Conservation (phyloP, 2,113 vertebrate species). For the Upupa epops region DNA sequence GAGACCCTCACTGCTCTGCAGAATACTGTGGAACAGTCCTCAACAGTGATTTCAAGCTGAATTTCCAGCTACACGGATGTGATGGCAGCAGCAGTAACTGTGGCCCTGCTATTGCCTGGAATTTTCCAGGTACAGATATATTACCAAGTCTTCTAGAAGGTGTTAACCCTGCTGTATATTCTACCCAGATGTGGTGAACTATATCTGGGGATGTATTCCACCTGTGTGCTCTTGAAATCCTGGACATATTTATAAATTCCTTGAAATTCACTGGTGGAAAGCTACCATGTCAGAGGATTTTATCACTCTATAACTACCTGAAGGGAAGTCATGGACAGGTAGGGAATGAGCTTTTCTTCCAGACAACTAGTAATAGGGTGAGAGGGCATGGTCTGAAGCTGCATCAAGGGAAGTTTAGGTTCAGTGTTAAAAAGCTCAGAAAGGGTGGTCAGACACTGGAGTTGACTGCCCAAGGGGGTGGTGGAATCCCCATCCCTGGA, state of each 20-base stretch:
- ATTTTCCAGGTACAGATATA: background rate
- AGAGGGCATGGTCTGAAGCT: too few relatives aligned
- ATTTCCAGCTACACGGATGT: background rate
- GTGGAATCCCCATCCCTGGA: too few relatives aligned
- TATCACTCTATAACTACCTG: too few relatives aligned
- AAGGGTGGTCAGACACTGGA: too few relatives aligned
- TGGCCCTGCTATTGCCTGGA: background rate
- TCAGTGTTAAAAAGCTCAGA: too few relatives aligned
- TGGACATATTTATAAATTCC: background rate
- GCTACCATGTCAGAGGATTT: background rate
- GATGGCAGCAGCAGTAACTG: background rate
- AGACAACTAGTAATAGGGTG: too few relatives aligned
- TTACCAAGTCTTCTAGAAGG: background rate
- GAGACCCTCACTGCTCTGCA: background rate
- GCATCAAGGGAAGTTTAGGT: too few relatives aligned
- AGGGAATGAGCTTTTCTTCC: too few relatives aligned
- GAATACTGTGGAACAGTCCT: background rate
- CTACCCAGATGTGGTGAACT: background rate
- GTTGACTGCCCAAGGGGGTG: too few relatives aligned
- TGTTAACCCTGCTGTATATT: background rate
- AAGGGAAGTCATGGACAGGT: too few relatives aligned
- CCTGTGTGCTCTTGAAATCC: background rate
- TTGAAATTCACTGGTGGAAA: background rate
- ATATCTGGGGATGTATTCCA: background rate
- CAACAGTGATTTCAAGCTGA: background rate